Evolutionary conservation across 2,888 invertebrate species (phyloP).

Genomic region (Sesia bembeciformis): DNA sequence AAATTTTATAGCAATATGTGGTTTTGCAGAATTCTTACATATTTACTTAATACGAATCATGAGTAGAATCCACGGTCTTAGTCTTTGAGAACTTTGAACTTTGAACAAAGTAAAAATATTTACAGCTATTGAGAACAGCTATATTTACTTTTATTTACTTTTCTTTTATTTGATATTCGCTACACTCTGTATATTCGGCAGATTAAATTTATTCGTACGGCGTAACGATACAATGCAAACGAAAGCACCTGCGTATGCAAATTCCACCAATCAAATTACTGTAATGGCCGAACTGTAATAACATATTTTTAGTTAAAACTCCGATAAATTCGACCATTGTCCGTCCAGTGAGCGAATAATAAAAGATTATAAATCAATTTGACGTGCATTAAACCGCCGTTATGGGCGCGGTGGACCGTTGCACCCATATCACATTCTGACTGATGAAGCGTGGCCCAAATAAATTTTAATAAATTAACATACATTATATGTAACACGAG

Average conservation of each 20-base stretch:
- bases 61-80: too few relatives aligned
- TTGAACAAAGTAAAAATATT: too few relatives aligned
- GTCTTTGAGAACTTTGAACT: too few relatives aligned
- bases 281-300: background rate
- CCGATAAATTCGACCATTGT: background rate
- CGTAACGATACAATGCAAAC: background rate
- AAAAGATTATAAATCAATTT: slow-evolving; percentile 30
- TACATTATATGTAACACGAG: background rate
- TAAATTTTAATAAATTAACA: background rate
- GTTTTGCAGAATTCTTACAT: too few relatives aligned
- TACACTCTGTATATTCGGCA: background rate
- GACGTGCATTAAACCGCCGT: slow-evolving; percentile 17
- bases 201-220: background rate
- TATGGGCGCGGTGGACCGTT: slow-evolving; percentile 6
- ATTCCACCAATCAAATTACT: slow-evolving; percentile 6
- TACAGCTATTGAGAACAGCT: too few relatives aligned
- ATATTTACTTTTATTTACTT: too few relatives aligned
- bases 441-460: background rate
- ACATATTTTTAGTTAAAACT: background rate
- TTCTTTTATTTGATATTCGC: too few relatives aligned
- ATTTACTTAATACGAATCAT: too few relatives aligned
- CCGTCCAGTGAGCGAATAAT: slow-evolving; percentile 17
- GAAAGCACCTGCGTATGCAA: background rate
- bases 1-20: too few relatives aligned
- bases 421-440: background rate